Percentiles rank a stretch among this genome's conserved stretches.
Evolutionary conservation across 1,140 invertebrate genomes (phyloP).

Genomic region (Ladona fulva): DNA sequence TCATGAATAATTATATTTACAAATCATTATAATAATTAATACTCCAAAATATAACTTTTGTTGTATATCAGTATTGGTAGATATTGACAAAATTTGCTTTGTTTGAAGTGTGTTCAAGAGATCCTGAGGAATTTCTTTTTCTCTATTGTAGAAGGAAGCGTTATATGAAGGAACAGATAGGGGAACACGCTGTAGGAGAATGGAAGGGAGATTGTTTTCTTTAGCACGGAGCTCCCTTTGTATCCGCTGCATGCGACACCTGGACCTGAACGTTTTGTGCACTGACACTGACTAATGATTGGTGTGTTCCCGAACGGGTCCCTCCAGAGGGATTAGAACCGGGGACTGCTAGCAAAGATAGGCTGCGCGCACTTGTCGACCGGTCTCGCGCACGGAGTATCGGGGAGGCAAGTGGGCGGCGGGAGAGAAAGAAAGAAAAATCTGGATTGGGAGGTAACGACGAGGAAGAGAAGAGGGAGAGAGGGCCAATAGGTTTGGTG

Average conservation of each 20-base stretch:
- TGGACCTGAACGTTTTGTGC: neutral
- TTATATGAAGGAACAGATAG: too few species aligned
- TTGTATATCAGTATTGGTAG: too few species aligned
- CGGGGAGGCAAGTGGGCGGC: neutral
- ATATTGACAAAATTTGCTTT: too few species aligned
- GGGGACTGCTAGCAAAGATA: neutral
- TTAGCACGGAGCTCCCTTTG: neutral
- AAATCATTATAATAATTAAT: too few species aligned
- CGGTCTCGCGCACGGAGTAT: neutral
- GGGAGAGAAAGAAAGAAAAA: neutral
- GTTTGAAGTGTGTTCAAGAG: too few species aligned
- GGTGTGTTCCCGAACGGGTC: neutral
- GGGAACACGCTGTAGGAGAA: too few species aligned
- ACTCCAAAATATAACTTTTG: too few species aligned
- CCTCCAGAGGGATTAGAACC: neutral
- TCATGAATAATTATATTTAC: too few species aligned
- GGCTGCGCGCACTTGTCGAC: neutral
- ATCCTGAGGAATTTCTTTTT: too few species aligned
- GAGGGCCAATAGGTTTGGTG: neutral
- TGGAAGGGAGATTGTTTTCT: neutral
- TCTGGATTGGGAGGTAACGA: neutral
- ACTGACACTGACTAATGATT: neutral
- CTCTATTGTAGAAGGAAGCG: too few species aligned
- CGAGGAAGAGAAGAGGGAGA: neutral
- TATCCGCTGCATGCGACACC: neutral